Conservation (phyloP, 2,888 invertebrate genomes). For the Dioctria linearis region DNA sequence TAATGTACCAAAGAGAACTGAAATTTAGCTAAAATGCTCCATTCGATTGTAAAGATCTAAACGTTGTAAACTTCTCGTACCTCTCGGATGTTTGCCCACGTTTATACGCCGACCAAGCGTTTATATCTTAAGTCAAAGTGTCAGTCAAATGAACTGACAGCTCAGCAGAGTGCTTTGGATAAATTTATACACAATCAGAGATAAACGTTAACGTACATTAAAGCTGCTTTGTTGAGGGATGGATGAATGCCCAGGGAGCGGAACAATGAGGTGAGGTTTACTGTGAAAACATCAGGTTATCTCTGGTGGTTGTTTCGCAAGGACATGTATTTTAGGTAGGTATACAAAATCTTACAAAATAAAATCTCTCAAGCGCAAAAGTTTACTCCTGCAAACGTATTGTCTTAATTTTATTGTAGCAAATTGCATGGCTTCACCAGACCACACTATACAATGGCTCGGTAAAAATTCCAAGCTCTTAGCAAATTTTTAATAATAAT, state of each 20-base stretch:
- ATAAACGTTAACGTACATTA: slow-evolving; percentile 33
- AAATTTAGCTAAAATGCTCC: slow-evolving; percentile 23
- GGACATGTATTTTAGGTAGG: not conserved
- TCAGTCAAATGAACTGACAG: slow-evolving; percentile 69
- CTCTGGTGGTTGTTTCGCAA: not conserved
- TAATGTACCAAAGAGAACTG: not conserved
- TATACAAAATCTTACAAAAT: too few species aligned
- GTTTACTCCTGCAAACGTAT: too few species aligned
- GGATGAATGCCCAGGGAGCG: slow-evolving; percentile 29
- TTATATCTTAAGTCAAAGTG: slow-evolving; percentile 68
- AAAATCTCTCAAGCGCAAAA: too few species aligned
- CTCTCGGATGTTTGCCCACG: slow-evolving; percentile 42
- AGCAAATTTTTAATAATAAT: too few species aligned
- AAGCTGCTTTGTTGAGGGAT: slow-evolving; percentile 35
- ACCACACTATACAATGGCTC: too few species aligned
- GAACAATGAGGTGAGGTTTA: slow-evolving; percentile 10
- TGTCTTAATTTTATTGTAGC: too few species aligned
- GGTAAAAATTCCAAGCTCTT: too few species aligned
- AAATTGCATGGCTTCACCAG: too few species aligned
- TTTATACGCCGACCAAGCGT: slow-evolving; percentile 60
- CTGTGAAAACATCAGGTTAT: slow-evolving; percentile 3
- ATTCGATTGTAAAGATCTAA: slow-evolving; percentile 38
- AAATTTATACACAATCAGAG: slow-evolving; percentile 60
- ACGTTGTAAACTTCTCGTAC: slow-evolving; percentile 18
- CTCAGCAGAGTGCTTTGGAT: slow-evolving; percentile 64